These are phyloP conservation scores for Lepilemur septentrionalis DNA, from an alignment of 2,797 vertebrate genomes.

Conservation along the genomic window DNA sequence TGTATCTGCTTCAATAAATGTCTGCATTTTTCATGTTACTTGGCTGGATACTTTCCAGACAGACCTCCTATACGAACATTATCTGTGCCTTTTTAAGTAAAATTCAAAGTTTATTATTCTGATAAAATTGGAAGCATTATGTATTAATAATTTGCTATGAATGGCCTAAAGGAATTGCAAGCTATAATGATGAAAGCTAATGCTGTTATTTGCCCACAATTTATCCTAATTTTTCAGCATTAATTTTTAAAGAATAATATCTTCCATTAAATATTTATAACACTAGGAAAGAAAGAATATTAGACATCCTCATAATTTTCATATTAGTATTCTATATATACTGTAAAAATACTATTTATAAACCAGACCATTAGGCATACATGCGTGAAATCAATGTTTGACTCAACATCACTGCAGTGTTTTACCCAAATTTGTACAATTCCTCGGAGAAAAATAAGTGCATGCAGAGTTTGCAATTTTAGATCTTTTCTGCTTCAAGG, in stretches of 20 bases:
- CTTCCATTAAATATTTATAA: background rate
- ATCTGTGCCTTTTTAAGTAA: background rate
- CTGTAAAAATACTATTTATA: background rate
- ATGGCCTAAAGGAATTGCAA: background rate
- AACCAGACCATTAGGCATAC: background rate
- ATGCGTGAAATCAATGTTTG: background rate
- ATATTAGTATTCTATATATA: background rate
- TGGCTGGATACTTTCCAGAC: no score
- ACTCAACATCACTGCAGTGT: background rate
- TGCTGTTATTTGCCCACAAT: background rate
- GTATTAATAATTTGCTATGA: background rate
- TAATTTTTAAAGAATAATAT: background rate
- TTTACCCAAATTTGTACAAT: background rate
- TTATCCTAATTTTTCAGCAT: background rate
- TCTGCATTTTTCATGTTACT: no score
- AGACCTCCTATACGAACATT: background rate
- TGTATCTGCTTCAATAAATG: no score
- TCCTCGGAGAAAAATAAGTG: background rate
- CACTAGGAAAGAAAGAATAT: background rate
- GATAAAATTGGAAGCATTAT: background rate
- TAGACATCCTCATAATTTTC: background rate
- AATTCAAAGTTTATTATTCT: background rate
- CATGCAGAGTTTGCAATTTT: background rate
- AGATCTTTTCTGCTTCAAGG: conserved; percentile 14
- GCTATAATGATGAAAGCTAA: background rate